A percentile compares a stretch with the other conserved stretches of the same genome.
Evolutionary conservation across 2,888 invertebrate species (phyloP).

Genomic region (Drosophila anomalata): DNA sequence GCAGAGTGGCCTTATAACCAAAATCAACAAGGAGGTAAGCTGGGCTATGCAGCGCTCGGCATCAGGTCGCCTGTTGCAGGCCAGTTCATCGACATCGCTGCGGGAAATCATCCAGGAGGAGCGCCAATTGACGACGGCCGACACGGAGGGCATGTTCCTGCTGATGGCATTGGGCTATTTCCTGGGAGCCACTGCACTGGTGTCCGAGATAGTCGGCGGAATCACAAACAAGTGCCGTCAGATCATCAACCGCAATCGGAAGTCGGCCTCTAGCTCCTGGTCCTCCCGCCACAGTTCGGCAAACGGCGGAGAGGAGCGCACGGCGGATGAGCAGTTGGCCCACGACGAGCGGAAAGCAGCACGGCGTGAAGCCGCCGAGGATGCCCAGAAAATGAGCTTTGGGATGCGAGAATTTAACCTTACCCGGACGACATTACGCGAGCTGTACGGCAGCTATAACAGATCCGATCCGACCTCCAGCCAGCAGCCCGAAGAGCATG

Average conservation of each 20-base stretch:
- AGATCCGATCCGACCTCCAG: slow-evolving; percentile 54
- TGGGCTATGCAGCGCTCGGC: slow-evolving; percentile 89
- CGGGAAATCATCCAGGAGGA: slow-evolving; percentile 86
- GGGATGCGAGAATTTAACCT: slow-evolving; percentile 81
- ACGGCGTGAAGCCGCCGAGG: slow-evolving; percentile 56
- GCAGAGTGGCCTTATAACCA: slow-evolving; percentile 88
- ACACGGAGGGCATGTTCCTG: slow-evolving; percentile 93
- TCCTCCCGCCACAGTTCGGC: slow-evolving; percentile 74
- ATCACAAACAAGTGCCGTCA: slow-evolving; percentile 86
- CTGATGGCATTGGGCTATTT: slow-evolving; percentile 89
- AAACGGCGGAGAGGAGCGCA: slow-evolving; percentile 45
- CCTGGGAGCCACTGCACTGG: slow-evolving; percentile 86
- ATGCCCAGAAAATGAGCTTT: slow-evolving; percentile 68
- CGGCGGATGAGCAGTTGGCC: slow-evolving; percentile 48
- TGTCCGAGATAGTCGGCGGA: slow-evolving; percentile 90
- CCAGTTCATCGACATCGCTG: slow-evolving; percentile 84
- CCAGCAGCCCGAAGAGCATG: neutral
- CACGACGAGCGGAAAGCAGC: slow-evolving; percentile 62
- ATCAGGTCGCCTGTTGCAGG: slow-evolving; percentile 87
- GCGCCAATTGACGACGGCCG: slow-evolving; percentile 90
- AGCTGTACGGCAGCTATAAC: slow-evolving; percentile 76
- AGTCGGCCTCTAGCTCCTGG: slow-evolving; percentile 67
- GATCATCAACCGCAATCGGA: slow-evolving; percentile 77
- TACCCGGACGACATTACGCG: slow-evolving; percentile 80
- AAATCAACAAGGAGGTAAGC: slow-evolving; percentile 88